phyloP scores from a whole-genome alignment of 2,888 invertebrate species.

The Nephrotoma flavescens region DNA sequence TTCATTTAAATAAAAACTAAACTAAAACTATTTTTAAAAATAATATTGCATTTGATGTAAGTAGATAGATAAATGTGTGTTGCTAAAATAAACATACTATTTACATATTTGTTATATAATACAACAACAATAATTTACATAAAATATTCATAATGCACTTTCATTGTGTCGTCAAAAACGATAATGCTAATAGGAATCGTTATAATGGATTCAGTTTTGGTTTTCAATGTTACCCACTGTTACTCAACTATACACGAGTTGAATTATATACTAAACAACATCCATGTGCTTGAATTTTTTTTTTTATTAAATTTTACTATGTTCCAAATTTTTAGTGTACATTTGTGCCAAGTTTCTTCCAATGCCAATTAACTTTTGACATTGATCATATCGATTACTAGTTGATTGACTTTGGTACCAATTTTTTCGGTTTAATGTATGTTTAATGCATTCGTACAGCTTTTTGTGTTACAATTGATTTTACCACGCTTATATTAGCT shows the following conservation, averaged over 20 bases:
- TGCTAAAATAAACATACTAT: background rate
- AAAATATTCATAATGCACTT: background rate
- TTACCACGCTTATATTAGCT: too few species aligned
- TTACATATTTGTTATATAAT: background rate
- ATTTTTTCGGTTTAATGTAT: background rate
- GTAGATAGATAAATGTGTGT: background rate
- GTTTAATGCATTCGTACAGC: too few species aligned
- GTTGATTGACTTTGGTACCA: background rate
- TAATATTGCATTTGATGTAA: background rate
- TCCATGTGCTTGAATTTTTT: background rate
- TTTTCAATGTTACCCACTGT: background rate
- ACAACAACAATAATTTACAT: background rate
- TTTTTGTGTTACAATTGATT: too few species aligned
- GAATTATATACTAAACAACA: background rate
- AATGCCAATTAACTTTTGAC: background rate
- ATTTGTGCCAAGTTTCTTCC: background rate
- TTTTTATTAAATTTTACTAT: background rate
- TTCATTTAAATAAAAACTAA: background rate
- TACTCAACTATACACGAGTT: background rate
- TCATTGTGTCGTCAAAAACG: background rate
- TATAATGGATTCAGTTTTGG: background rate
- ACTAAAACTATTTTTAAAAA: background rate
- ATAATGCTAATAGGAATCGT: background rate
- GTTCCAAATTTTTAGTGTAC: background rate
- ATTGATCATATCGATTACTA: background rate